A percentile compares a stretch with the other conserved stretches of the same genome.
phyloP scores from a whole-genome alignment of 1,140 invertebrate genomes.

The Euura lappo region DNA sequence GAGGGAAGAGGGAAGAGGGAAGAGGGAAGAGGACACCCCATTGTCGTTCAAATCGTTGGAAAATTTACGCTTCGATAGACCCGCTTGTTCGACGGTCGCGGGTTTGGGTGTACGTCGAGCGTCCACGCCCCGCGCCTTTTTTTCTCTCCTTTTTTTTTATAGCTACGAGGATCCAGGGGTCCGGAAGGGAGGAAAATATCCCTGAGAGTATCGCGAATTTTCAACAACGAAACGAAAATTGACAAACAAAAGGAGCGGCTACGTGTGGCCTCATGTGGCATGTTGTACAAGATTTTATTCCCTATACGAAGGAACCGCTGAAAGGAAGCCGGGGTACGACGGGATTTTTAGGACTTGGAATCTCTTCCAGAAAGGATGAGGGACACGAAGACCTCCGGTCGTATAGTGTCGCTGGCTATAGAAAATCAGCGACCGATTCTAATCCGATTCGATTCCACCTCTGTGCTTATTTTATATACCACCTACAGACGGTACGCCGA shows the following conservation, averaged over 20 bases:
- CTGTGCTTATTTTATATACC: neutral
- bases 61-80: slow-evolving; percentile 36
- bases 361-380: neutral
- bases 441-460: slow-evolving; percentile 3
- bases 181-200: too few relatives aligned
- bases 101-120: too few relatives aligned
- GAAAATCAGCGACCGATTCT: slow-evolving; percentile 6
- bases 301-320: too few relatives aligned
- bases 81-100: neutral
- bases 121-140: too few relatives aligned
- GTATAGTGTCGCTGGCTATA: neutral
- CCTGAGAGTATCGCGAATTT: too few relatives aligned
- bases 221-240: too few relatives aligned
- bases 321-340: too few relatives aligned
- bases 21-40: slow-evolving; percentile 13
- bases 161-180: too few relatives aligned
- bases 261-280: too few relatives aligned
- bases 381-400: neutral
- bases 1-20: slow-evolving; percentile 12
- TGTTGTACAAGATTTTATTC: too few relatives aligned
- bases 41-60: slow-evolving; percentile 23
- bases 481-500: neutral
- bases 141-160: too few relatives aligned
- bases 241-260: too few relatives aligned
- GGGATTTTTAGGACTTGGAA: neutral